Base-by-base conservation (phyloP, 2,797 vertebrate genomes). In the Anabacerthia variegaticeps region DNA sequence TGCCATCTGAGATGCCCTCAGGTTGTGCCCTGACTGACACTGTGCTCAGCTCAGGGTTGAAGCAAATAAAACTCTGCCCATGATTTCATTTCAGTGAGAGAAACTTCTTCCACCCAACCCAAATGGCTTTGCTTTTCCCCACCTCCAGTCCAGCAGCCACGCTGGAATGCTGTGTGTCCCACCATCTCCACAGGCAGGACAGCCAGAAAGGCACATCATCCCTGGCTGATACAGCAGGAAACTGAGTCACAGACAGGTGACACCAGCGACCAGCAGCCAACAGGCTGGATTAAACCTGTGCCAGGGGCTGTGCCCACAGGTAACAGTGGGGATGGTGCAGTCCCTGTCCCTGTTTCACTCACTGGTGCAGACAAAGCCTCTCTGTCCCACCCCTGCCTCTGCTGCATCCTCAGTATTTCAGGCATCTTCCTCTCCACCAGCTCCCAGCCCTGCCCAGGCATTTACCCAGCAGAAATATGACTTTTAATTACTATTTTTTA, bases 401-500 rank as follows among this genome's bases (percentile, higher is more conserved):
- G 3, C 85, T 67, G 19, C 62, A 72, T 54, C 85, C 65, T 86
- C 89, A 24, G 0, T 14, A 39, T 88, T 68, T 71, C 76, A 86
- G 69, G 80, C 83, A 62, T 84, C 88, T 78, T 85, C 36, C 37
- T 80, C 44, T 85, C 52, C 72, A 85, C 4, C 61, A 54, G 0
- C 63, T 95, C 89, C 86, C 74, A 81, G 89, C 51, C 63, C 75
- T 75, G 66, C 86, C 89, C 74, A 85, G 77, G 62, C 89, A 51
- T 84, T 96, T 96, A 85, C 80, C 94, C 63, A 74, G 81, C 77
- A 97, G 94, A 96, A 93, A 95, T 89, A 95, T 0, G 74, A 82
- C 95, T 95, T 97, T 96, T 96, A 96, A 96, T 96, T 96, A 93
- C 96, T 82, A 37, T 58, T 94, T 96, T 96, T 95, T 95, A 96